Conservation (phyloP, 1,140 invertebrate genomes). For the Temnothorax curvispinosus region DNA sequence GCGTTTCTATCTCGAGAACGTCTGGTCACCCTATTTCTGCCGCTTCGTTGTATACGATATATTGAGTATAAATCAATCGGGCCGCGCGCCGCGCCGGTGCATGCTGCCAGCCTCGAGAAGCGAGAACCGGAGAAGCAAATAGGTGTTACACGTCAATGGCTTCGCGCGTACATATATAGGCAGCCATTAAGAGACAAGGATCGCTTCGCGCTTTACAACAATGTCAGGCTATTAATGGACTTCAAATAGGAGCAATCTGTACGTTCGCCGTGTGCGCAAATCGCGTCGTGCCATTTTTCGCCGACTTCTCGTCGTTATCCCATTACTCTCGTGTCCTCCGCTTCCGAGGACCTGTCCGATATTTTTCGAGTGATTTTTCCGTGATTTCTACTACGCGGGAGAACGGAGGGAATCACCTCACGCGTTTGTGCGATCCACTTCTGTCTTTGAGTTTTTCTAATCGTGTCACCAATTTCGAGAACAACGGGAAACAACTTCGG, state of each 20-base stretch:
- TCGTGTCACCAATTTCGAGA: not conserved
- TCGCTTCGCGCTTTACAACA: slow-evolving; percentile 68
- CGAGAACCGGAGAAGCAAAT: slow-evolving; percentile 34
- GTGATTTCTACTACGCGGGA: not conserved
- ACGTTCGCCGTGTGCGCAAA: slow-evolving; percentile 6
- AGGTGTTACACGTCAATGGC: slow-evolving; percentile 36
- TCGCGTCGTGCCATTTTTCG: not conserved
- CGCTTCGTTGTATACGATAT: slow-evolving; percentile 6
- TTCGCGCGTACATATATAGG: slow-evolving; percentile 46
- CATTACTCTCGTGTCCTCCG: not conserved
- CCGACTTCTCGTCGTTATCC: slow-evolving; percentile 13
- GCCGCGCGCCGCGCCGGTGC: not conserved
- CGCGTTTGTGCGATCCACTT: not conserved
- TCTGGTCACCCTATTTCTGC: not conserved
- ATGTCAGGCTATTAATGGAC: slow-evolving; percentile 67
- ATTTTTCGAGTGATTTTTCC: not conserved
- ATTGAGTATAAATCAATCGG: slow-evolving; percentile 38
- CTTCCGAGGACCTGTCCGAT: not conserved
- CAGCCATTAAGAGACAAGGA: slow-evolving; percentile 66
- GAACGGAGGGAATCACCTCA: not conserved
- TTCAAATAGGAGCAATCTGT: slow-evolving; percentile 65
- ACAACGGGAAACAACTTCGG: not conserved
- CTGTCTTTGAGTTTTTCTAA: not conserved
- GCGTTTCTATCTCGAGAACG: not conserved
- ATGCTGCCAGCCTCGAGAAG: slow-evolving; percentile 2